Conservation (phyloP, 2,888 invertebrate species). For the Colostygia pectinataria region DNA sequence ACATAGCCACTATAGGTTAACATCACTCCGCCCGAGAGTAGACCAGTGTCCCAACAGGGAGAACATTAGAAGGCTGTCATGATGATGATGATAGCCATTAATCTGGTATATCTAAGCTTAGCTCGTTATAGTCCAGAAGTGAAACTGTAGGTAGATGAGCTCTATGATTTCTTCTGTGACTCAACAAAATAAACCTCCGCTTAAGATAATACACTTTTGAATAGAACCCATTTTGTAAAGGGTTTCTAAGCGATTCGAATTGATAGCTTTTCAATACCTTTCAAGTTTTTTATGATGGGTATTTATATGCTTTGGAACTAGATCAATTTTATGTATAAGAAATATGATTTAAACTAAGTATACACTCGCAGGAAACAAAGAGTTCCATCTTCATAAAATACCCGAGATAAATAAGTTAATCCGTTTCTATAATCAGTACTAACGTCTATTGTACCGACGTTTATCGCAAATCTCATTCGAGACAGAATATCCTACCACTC, state of each 20-base stretch:
- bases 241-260: constrained; percentile 13
- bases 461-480: constrained; percentile 76
- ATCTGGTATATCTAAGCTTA: no score
- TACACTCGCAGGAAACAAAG: constrained; percentile 25
- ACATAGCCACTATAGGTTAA: no score
- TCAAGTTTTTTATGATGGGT: neutral
- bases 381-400: constrained; percentile 33
- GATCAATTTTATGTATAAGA: neutral
- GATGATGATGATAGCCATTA: no score
- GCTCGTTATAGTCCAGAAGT: neutral
- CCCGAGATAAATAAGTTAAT: constrained; percentile 57
- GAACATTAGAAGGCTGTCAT: no score
- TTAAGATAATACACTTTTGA: constrained; percentile 58
- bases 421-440: constrained; percentile 75
- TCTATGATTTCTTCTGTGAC: constrained; percentile 14
- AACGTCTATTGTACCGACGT: constrained; percentile 70
- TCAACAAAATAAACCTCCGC: constrained; percentile 49
- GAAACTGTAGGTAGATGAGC: neutral
- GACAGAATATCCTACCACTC: constrained; percentile 78
- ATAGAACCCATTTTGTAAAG: constrained; percentile 37
- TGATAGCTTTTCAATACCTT: neutral
- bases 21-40: no score
- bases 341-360: neutral
- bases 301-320: neutral
- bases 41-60: no score